Evolutionary conservation across 1,140 invertebrate genomes (phyloP).

Genomic region (Hesperophylax magnus): DNA sequence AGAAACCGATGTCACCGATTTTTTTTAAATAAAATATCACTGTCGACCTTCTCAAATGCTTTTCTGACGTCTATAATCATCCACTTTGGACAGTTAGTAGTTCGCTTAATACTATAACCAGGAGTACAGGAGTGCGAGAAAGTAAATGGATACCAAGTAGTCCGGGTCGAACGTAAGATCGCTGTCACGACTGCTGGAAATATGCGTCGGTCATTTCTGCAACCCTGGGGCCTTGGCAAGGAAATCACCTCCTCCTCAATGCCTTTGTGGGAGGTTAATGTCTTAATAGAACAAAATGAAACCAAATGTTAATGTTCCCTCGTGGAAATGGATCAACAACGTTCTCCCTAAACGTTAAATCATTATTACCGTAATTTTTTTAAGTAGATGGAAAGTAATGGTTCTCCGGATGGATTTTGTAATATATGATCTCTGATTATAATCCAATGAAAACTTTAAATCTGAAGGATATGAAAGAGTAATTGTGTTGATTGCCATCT

Average conservation of each 20-base stretch:
- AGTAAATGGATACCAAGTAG: slow-evolving; percentile 13
- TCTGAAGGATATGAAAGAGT: background rate
- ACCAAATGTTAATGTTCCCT: slow-evolving; percentile 25
- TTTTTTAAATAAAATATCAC: too few relatives aligned
- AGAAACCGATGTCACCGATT: too few relatives aligned
- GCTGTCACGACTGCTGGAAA: slow-evolving; percentile 36
- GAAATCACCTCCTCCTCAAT: slow-evolving; percentile 17
- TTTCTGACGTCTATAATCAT: too few relatives aligned
- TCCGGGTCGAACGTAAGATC: slow-evolving; percentile 21
- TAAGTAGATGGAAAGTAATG: too few relatives aligned
- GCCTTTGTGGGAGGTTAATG: slow-evolving; percentile 50
- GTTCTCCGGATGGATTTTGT: too few relatives aligned
- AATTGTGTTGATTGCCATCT: slow-evolving; percentile 7
- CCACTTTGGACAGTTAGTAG: too few relatives aligned
- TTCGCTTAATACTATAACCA: background rate
- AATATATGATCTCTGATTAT: too few relatives aligned
- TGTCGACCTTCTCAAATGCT: too few relatives aligned
- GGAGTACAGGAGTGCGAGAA: background rate
- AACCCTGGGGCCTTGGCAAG: slow-evolving; percentile 33
- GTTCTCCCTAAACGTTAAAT: background rate
- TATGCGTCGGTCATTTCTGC: slow-evolving; percentile 31
- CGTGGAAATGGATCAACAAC: slow-evolving; percentile 5
- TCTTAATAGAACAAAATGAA: slow-evolving; percentile 39
- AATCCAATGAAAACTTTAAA: too few relatives aligned
- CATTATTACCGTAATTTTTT: too few relatives aligned